Base-by-base conservation (phyloP, 2,113 vertebrate genomes). In the Neolamprologus sp. region DNA sequence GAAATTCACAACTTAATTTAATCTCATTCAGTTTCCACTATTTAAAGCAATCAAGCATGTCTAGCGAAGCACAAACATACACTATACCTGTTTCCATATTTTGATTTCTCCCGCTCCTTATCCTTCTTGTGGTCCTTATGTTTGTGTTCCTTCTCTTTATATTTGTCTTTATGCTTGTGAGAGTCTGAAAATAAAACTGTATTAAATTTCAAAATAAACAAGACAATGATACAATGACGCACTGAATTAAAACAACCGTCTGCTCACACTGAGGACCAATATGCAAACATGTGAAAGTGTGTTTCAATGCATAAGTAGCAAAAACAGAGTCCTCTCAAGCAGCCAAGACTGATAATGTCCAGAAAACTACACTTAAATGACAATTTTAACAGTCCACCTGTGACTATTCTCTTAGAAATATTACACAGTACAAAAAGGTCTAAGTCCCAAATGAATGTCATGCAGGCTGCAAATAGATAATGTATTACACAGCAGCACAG, bases 81-180 rank as follows among this genome's bases (percentile, higher is more conserved):
- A 21, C 19, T 94, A 95, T 97, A 99, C 98, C 98, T 98, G 96
- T 98, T 98, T 94, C 97, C 98, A 95, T 99, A 97, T 95, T 99
- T 99, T 63, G 97, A 97, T 94, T 98, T 99, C 92, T 98, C 98
- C 80, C 98, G 97, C 81, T 99, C 98, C 92, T 98, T 98, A 93
- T 99, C 98, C 94, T 99, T 99, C 94, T 98, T 99, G 96, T 99
- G 98, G 95, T 99, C 98, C 97, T 99, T 99, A 91, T 99, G 98
- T 96, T 98, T 98, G 94, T 99, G 98, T 94, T 99, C 98, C 97
- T 98, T 99, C 81, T 99, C 98, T 96, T 98, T 99, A 94, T 98
- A 97, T 96, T 99, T 99, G 91, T 99, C 98, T 97, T 98, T 99
- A 95, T 98, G 97, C 97, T 98, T 99, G 95, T 99, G 97, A 93